A percentile compares a stretch with the other conserved stretches of the same genome.
Evolutionary conservation across 2,888 invertebrate species (phyloP).

Genomic region (Synergus japonicus): DNA sequence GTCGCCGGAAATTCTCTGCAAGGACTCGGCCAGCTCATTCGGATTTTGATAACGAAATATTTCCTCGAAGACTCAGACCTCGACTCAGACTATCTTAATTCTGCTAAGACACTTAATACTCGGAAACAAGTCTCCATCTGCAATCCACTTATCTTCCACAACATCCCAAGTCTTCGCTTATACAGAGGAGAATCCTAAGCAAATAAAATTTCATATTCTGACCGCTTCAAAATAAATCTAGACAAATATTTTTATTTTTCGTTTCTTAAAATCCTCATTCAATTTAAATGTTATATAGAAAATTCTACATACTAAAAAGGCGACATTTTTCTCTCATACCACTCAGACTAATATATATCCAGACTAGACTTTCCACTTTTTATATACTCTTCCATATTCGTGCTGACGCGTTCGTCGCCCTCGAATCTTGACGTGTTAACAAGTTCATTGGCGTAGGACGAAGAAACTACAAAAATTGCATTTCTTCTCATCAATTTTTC

Average conservation of each 20-base stretch:
- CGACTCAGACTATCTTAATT: slow-evolving; percentile 53
- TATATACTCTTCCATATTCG: background rate
- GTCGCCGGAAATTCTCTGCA: slow-evolving; percentile 31
- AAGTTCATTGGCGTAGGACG: background rate
- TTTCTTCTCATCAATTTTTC: background rate
- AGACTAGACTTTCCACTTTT: slow-evolving; percentile 8
- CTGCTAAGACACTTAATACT: slow-evolving; percentile 42
- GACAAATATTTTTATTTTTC: background rate
- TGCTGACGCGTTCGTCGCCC: background rate
- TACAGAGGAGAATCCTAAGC: no score
- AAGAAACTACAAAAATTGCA: background rate
- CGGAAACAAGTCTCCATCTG: slow-evolving; percentile 4
- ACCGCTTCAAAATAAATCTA: no score
- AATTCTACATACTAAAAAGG: background rate
- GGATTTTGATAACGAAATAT: slow-evolving; percentile 43
- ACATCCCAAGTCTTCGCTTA: background rate
- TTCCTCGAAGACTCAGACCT: slow-evolving; percentile 45
- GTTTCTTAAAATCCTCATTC: no score
- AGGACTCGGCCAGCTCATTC: background rate
- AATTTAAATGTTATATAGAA: background rate
- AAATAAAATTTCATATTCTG: no score
- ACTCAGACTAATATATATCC: background rate
- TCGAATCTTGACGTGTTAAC: background rate
- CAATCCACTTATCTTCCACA: background rate
- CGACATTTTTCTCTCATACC: background rate